Evolutionary conservation across 37 sponge, comb jelly and placozoan species (phyloP).

Genomic region (Oopsacas minuta): DNA sequence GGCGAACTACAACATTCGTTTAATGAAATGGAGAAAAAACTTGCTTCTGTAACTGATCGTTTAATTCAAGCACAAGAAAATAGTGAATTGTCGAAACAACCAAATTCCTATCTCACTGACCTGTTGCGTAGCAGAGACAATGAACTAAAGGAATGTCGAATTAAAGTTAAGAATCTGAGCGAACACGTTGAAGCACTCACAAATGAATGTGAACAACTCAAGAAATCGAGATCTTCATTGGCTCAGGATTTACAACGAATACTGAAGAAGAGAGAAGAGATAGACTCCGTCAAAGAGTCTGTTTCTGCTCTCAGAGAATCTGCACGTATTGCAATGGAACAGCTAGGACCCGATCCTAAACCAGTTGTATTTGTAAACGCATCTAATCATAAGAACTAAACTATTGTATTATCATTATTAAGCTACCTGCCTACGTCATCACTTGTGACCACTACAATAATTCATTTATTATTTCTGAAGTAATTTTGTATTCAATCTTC

Average conservation of each 20-base stretch:
- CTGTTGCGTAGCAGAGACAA: neutral
- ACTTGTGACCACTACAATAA: neutral
- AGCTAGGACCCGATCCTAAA: slow-evolving; percentile 11
- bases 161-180: neutral
- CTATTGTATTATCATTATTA: neutral
- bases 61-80: neutral
- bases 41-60: neutral
- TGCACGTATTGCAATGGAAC: neutral
- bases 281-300: neutral
- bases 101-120: slow-evolving; percentile 1
- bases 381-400: neutral
- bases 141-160: neutral
- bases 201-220: neutral
- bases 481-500: too few relatives aligned
- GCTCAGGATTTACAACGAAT: neutral
- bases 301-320: neutral
- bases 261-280: neutral
- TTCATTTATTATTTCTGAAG: too few relatives aligned
- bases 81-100: neutral
- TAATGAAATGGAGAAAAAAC: neutral
- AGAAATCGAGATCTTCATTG: neutral
- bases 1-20: neutral
- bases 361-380: neutral
- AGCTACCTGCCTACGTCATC: neutral
- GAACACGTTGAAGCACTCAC: neutral